Evolutionary conservation across 2,888 invertebrate species (phyloP), one percentile per base, ranked within the genome.

Genomic region (Callosobruchus maculatus): DNA sequence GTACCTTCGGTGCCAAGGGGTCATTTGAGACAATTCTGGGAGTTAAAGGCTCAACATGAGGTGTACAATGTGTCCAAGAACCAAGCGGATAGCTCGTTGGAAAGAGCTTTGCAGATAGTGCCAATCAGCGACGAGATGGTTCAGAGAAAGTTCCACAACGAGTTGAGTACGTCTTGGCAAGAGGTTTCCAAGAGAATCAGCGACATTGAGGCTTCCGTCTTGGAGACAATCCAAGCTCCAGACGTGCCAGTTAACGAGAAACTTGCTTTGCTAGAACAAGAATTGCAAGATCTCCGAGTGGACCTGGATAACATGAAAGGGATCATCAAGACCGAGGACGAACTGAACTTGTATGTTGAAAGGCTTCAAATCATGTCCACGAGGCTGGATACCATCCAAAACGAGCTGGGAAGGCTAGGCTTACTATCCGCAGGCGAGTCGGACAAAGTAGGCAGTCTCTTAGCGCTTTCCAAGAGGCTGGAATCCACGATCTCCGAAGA

Each of bases 11-110:
- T 92, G 76, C 90, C 91, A 49, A 89, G 88, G 22, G 92, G 92
- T 72, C 93, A 94, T 81, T 92, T 95, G 86, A 90, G 94, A 79
- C 92, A 94, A 80, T 96, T 95, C 88, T 96, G 96, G 95, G 96
- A 96, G 87, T 86, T 96, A 70, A 95, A 95, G 85, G 96, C 95
- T 0, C 95, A 95, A 81, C 94, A 94, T 81, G 95, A 95, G 88
- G 91, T 95, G 22, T 91, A 95, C 84, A 95, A 94, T 80, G 92
- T 92, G 78, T 90, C 95, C 71, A 91, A 93, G 72, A 92, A 92
- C 75, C 94, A 95, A 79, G 92, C 94, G 0, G 91, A 92, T 21
- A 88, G 90, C 69, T 91, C 92, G 76, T 92, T 96, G 80, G 94
- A 95, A 82, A 93, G 93, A 80, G 92, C 95, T 0, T 85, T 96